Percentiles rank a stretch among this genome's conserved stretches.
These are phyloP conservation scores for Pristiophorus japonicus DNA, from an alignment of 2,113 vertebrate species.

Conservation along the genomic window DNA sequence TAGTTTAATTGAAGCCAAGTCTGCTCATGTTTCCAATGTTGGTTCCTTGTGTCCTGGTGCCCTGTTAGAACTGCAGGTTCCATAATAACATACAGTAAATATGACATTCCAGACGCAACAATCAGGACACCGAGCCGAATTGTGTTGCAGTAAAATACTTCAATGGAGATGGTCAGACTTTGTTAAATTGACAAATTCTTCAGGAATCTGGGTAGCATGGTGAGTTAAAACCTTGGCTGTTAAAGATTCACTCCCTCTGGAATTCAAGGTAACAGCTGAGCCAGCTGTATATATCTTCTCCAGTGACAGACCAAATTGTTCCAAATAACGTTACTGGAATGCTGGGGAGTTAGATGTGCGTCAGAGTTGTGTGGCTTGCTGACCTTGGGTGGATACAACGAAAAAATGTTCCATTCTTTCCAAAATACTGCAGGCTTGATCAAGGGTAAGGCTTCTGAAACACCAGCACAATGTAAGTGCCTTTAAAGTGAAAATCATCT, in stretches of 20 bases:
- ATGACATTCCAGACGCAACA: not conserved
- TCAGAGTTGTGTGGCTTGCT: slow-evolving; percentile 14
- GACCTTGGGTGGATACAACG: slow-evolving; percentile 36
- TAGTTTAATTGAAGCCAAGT: not conserved
- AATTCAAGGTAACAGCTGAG: slow-evolving; percentile 33
- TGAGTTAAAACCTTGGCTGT: slow-evolving; percentile 26
- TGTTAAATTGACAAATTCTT: not conserved
- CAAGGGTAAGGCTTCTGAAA: slow-evolving; percentile 31
- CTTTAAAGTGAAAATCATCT: not conserved
- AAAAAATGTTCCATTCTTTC: slow-evolving; percentile 33
- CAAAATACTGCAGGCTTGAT: slow-evolving; percentile 32
- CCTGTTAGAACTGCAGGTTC: not conserved
- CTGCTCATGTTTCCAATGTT: not conserved
- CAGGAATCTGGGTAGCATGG: not conserved
- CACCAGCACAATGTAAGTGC: not conserved
- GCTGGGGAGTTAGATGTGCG: slow-evolving; percentile 20
- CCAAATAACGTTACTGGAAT: slow-evolving; percentile 28
- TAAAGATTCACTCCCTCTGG: slow-evolving; percentile 5
- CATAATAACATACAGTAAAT: not conserved
- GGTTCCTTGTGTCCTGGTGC: no score
- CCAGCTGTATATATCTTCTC: slow-evolving; percentile 30
- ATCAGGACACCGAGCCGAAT: not conserved
- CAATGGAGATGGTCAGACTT: not conserved
- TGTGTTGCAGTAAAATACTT: not conserved
- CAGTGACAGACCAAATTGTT: slow-evolving; percentile 23